A percentile compares a stretch with the other conserved stretches of the same genome.
Evolutionary conservation across 2,113 vertebrate genomes (phyloP).

Genomic region (Myodes glareolus): DNA sequence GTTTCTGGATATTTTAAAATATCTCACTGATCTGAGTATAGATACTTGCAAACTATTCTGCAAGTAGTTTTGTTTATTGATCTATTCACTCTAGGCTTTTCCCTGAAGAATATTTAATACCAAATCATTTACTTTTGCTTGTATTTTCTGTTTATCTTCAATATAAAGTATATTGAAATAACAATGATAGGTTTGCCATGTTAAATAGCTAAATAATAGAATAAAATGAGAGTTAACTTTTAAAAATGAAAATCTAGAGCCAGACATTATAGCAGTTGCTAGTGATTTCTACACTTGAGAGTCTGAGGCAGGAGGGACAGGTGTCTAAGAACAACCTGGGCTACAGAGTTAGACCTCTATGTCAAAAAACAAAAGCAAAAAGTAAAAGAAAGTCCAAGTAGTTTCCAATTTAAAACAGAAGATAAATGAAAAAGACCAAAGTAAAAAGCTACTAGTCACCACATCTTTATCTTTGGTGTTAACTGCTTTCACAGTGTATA

Average conservation of each 20-base stretch:
- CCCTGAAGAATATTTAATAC: background rate
- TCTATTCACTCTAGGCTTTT: constrained; percentile 43
- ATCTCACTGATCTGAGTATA: constrained; percentile 61
- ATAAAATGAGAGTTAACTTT: constrained; percentile 46
- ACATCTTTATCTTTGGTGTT: constrained; percentile 38
- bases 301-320: background rate
- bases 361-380: background rate
- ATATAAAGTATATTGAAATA: constrained; percentile 34
- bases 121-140: constrained; percentile 1
- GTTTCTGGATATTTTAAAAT: constrained; percentile 73
- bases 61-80: constrained; percentile 53
- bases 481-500: constrained; percentile 40
- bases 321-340: background rate
- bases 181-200: constrained; percentile 3
- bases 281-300: background rate
- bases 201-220: constrained; percentile 25
- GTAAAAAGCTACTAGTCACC: constrained; percentile 4
- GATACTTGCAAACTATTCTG: constrained; percentile 5
- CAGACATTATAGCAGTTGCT: background rate
- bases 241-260: constrained; percentile 41
- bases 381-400: background rate
- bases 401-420: constrained; percentile 49
- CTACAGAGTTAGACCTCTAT: background rate
- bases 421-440: background rate
- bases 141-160: constrained; percentile 50